A percentile compares a stretch with the other conserved stretches of the same genome.
Evolutionary conservation across 2,113 vertebrate species (phyloP).

Genomic region (Strix aluco): DNA sequence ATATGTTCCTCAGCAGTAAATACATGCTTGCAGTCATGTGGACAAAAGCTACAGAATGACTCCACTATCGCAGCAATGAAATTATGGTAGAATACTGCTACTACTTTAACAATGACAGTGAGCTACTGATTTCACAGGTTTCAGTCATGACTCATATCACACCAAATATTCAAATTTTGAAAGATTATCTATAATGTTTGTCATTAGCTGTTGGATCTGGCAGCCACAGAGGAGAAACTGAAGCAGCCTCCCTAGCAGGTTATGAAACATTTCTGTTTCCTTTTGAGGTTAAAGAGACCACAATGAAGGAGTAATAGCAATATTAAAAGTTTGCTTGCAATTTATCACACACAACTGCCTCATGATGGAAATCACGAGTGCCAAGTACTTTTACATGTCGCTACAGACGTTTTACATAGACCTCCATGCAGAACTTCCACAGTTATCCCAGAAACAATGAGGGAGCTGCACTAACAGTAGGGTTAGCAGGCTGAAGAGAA

Average conservation of each 20-base stretch:
- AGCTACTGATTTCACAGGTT: neutral
- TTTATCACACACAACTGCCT: neutral
- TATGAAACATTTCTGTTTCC: constrained; percentile 24
- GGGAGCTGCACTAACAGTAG: neutral
- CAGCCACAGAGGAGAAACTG: neutral
- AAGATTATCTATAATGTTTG: neutral
- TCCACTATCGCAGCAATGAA: neutral
- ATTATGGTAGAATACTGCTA: neutral
- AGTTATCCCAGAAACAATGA: fast-evolving
- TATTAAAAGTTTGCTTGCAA: neutral
- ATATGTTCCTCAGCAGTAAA: neutral
- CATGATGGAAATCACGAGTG: fast-evolving
- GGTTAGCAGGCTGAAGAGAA: neutral
- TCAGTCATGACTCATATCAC: neutral
- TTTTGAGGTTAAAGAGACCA: constrained; percentile 33
- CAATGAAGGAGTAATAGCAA: neutral
- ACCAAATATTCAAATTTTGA: neutral
- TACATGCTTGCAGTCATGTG: neutral
- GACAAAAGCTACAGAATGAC: neutral
- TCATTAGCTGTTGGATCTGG: neutral
- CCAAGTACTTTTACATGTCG: neutral
- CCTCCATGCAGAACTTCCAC: neutral
- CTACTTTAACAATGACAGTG: neutral
- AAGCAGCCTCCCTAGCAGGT: neutral
- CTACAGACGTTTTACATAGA: neutral